Evolutionary conservation across 1,140 invertebrate genomes (phyloP).

Genomic region (Euwallacea fornicatus): DNA sequence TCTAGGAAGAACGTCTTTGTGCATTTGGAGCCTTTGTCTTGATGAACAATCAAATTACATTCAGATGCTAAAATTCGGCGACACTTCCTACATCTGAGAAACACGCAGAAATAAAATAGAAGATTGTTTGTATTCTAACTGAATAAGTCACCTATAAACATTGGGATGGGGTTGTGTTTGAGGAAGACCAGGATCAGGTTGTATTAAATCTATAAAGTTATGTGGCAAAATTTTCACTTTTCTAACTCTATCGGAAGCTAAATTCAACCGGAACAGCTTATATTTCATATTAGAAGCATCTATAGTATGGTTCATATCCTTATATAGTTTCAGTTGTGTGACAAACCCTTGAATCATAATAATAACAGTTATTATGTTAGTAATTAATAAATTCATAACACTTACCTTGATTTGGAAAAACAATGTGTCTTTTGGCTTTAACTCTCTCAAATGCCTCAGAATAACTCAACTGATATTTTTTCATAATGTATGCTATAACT

Average conservation of each 20-base stretch:
- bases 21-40: constrained; percentile 58
- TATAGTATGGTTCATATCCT: constrained; percentile 68
- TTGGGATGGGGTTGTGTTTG: constrained; percentile 76
- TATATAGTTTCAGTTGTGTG: constrained; percentile 74
- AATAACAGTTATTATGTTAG: not conserved
- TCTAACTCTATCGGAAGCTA: constrained; percentile 77
- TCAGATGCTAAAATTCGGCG: constrained; percentile 76
- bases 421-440: constrained; percentile 42
- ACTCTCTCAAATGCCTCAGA: constrained; percentile 66
- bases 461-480: constrained; percentile 72
- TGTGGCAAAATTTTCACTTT: constrained; percentile 83
- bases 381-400: not conserved
- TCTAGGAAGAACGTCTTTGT: constrained; percentile 76
- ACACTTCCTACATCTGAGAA: constrained; percentile 68
- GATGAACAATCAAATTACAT: constrained; percentile 74
- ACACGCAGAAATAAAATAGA: not conserved
- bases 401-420: constrained; percentile 42
- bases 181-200: constrained; percentile 75
- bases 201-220: constrained; percentile 73
- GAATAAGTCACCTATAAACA: constrained; percentile 62
- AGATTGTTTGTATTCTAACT: not conserved
- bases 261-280: constrained; percentile 73
- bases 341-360: constrained; percentile 60
- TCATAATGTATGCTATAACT: constrained; percentile 84
- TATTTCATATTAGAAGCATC: constrained; percentile 53